Evolutionary conservation across 2,797 vertebrate species (phyloP).

Genomic region (Megaceryle alcyon): DNA sequence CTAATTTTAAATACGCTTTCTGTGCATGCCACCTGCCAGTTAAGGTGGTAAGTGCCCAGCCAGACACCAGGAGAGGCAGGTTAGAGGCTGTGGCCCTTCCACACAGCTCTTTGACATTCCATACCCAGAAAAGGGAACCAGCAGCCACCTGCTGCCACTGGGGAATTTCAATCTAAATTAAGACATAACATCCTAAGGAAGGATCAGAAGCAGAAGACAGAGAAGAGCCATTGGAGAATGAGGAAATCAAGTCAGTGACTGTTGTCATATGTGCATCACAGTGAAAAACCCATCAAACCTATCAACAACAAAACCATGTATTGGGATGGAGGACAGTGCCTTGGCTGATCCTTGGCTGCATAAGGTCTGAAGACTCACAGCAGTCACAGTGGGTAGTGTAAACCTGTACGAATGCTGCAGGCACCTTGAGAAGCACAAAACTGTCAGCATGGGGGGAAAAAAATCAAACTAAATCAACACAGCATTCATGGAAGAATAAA

Average conservation of each 20-base stretch:
- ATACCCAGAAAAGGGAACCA: background rate
- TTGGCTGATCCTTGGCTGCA: background rate
- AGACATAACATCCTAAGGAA: background rate
- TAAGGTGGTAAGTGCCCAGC: background rate
- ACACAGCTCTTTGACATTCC: background rate
- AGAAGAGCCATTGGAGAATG: background rate
- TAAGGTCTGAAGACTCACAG: background rate
- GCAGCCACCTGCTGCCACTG: background rate
- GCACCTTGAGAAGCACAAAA: background rate
- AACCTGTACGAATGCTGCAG: background rate
- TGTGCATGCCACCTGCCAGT: background rate
- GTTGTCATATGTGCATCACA: background rate
- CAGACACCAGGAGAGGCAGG: background rate
- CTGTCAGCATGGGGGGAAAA: background rate
- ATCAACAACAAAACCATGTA: background rate
- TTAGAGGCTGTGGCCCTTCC: background rate
- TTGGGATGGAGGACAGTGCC: background rate
- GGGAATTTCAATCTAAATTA: background rate
- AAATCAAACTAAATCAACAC: background rate
- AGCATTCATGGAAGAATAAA: background rate
- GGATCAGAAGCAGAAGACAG: background rate
- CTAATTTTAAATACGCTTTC: background rate
- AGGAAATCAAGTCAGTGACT: background rate
- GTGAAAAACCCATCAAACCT: background rate
- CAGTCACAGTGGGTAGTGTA: background rate